phyloP scores from a whole-genome alignment of 2,113 vertebrate genomes.

The Tetrao urogallus region DNA sequence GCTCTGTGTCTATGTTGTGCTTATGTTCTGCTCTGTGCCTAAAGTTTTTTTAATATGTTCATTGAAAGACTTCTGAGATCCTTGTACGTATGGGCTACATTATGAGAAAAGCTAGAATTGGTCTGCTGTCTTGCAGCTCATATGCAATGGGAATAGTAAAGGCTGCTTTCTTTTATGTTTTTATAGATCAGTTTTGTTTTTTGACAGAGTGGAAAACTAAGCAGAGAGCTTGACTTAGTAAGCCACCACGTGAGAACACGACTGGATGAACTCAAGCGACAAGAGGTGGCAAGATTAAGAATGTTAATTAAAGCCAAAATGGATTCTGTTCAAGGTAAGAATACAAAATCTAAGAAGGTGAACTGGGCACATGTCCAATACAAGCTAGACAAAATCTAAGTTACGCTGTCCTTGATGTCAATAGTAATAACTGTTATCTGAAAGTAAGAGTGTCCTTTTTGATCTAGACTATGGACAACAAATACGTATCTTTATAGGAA shows the following conservation, averaged over 20 bases:
- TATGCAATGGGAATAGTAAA: neutral
- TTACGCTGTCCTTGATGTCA: neutral
- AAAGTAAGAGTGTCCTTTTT: neutral
- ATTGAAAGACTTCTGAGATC: neutral
- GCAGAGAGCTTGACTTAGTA: constrained; percentile 96
- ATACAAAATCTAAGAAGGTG: constrained; percentile 17
- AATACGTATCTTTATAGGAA: neutral
- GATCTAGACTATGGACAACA: neutral
- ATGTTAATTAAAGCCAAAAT: constrained; percentile 96
- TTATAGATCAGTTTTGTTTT: constrained; percentile 11
- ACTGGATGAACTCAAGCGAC: constrained; percentile 95
- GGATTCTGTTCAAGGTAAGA: constrained; percentile 90
- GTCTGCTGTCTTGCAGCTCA: neutral
- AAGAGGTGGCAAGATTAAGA: constrained; percentile 92
- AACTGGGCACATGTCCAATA: neutral
- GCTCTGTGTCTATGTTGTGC: neutral
- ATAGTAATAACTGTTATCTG: neutral
- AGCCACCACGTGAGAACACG: constrained; percentile 94
- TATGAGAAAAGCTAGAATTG: neutral
- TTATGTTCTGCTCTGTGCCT: too few species aligned
- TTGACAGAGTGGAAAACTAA: constrained; percentile 91
- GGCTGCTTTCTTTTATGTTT: neutral
- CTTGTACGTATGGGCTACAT: neutral
- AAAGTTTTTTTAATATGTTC: neutral
- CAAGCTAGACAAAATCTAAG: neutral